Evolutionary conservation across 1,140 invertebrate genomes (phyloP), one percentile per base, ranked within the genome.

Genomic region (Lordiphosa clarofinis): DNA sequence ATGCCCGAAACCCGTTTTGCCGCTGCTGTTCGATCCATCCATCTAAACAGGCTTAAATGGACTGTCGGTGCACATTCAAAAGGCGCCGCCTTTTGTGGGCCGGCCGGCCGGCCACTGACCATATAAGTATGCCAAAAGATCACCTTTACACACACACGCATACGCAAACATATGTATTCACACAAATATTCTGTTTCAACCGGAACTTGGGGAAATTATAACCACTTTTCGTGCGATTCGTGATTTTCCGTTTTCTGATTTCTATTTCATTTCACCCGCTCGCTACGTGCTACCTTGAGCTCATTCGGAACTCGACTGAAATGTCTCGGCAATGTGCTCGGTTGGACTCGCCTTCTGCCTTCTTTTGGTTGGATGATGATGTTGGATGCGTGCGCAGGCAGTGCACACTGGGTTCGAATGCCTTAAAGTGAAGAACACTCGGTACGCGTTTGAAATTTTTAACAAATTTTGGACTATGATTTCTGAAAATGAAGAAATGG

Each of bases 291-390:
- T 78, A 68, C 55, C 37, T 53, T 56, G 67, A 76, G 78, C 76
- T 82, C 76, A 78, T 69, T 81, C 76, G 76, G 78, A 48, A 84
- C 68, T 84, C 76, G 78, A 81, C 76, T 81, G 76, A 73, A 58
- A 15, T 37, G 56, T 46, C 40, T 49, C 47, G 64, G 48, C 19
- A 15, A 15, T 31, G 40, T 64, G 61, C 49, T 48, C 39, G 11
- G 63, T 37, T 47, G 62, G 63, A 12, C 50, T 52, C 50, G 59
- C 43, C 61, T 61, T 52, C 2, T 66, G 49, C 46, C 31, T 35
- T 35, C 28, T 33, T 63, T 66, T 66, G 54, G 54, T 65, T 64
- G 63, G 64, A 58, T 62, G 62, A 52, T 63, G 46, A 39, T 50
- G 64, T 54, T 46, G 47, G 38, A 47, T 68, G 65, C 65, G 56